Evolutionary conservation across 2,113 vertebrate species (phyloP).

Genomic region (Leiothrix lutea): DNA sequence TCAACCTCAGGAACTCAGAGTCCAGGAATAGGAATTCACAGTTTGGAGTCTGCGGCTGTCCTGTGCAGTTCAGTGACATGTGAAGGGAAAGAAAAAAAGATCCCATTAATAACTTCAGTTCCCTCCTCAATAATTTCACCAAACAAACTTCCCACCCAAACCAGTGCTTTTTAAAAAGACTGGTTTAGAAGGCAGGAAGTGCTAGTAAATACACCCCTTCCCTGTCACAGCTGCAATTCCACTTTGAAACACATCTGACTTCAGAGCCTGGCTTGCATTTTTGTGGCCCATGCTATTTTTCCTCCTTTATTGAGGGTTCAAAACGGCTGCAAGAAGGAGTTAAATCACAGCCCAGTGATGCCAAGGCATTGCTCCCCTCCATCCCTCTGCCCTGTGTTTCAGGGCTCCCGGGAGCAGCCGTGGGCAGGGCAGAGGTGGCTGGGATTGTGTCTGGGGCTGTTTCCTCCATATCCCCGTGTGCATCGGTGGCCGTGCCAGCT

Average conservation of each 20-base stretch:
- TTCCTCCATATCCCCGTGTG: background rate
- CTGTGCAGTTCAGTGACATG: background rate
- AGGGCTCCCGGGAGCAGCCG: fast-evolving
- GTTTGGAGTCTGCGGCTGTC: fast-evolving
- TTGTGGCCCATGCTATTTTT: background rate
- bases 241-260: background rate
- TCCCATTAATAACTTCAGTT: background rate
- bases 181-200: background rate
- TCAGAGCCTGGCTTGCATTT: background rate
- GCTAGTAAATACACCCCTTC: background rate
- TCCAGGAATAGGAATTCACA: fast-evolving
- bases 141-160: background rate
- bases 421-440: background rate
- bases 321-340: background rate
- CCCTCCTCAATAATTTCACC: background rate
- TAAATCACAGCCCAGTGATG: background rate
- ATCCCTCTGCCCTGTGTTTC: background rate
- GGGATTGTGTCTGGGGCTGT: fast-evolving
- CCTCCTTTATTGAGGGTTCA: background rate
- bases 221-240: background rate
- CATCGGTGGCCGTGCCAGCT: fast-evolving
- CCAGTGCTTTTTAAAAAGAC: background rate
- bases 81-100: background rate
- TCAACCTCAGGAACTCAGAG: background rate
- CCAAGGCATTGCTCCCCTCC: background rate